Conservation (phyloP, 2,113 vertebrate genomes). For the Tonatia bakeri region DNA sequence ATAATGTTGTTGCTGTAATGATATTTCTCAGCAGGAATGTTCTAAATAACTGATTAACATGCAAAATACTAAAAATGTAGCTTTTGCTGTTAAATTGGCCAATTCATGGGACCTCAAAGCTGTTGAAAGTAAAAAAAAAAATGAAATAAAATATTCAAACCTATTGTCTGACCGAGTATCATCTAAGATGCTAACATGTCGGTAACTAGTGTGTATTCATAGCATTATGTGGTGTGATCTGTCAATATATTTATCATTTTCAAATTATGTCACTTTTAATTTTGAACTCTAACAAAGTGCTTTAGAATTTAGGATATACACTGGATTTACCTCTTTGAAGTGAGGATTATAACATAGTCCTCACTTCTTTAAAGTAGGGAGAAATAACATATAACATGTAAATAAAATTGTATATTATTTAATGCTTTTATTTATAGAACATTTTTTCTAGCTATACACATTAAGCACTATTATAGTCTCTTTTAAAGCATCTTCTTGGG, state of each 20-base stretch:
- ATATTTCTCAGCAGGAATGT: conserved; percentile 57
- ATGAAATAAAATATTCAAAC: neutral
- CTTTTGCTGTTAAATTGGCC: conserved; percentile 53
- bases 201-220: neutral
- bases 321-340: neutral
- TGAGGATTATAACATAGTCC: neutral
- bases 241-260: neutral
- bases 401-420: neutral
- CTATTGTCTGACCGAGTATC: neutral
- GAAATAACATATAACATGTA: too few species aligned
- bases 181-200: neutral
- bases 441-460: neutral
- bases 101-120: conserved; percentile 23
- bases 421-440: neutral
- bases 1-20: conserved; percentile 47
- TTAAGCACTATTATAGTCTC: neutral
- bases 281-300: neutral
- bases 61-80: conserved; percentile 55
- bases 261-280: neutral
- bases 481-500: neutral
- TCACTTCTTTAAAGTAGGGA: too few species aligned
- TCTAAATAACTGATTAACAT: conserved; percentile 74
- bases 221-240: neutral
- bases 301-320: neutral
- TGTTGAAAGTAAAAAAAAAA: neutral